Base-by-base conservation (phyloP, 2,888 invertebrate species). In the Chirona hameri region DNA sequence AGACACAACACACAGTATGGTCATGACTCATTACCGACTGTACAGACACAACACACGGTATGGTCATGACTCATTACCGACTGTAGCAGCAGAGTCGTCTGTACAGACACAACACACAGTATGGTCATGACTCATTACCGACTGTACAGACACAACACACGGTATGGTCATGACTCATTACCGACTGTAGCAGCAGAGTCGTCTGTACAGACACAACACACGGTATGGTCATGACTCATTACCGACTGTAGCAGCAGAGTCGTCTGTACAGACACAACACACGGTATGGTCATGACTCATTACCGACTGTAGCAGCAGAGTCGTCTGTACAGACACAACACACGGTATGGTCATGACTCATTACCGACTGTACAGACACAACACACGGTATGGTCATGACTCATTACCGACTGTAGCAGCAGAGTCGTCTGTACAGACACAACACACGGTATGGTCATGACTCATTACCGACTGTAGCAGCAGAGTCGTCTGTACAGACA, bases 31-130 rank as follows among this genome's bases (percentile, higher is more conserved):
- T n/a, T 18, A 52, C 52, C 5, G 31, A 79, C 69, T 82, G 57
- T n/a, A 65, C 39, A 39, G 39, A 39, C 39, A 39, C 4, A 39
- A 7, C 39, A n/a, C n/a, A n/a, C n/a, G n/a, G n/a, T n/a, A n/a
- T n/a, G n/a, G 18, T 79, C 69, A 18, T 27, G 81, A 9, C 69
- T 52, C 27, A 57, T n/a, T 18, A 52, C 52, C 5, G 31, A 79
- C 69, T 82, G 57, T n/a, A 65, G 79, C 81, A 48, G 27, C 31
- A 24, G 57, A n/a, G 60, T 69, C 52, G 39, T 82, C 60, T 31
- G 69, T 12, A 39, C 39, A 39, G 39, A 39, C 39, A 39, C 4
- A 39, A 7, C 39, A n/a, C n/a, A n/a, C n/a, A n/a, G n/a, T n/a
- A n/a, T n/a, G n/a, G 18, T 79, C 69, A 18, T 27, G 81, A 9